phyloP scores from a whole-genome alignment of 2,888 invertebrate species.

The Rhagonycha fulva region DNA sequence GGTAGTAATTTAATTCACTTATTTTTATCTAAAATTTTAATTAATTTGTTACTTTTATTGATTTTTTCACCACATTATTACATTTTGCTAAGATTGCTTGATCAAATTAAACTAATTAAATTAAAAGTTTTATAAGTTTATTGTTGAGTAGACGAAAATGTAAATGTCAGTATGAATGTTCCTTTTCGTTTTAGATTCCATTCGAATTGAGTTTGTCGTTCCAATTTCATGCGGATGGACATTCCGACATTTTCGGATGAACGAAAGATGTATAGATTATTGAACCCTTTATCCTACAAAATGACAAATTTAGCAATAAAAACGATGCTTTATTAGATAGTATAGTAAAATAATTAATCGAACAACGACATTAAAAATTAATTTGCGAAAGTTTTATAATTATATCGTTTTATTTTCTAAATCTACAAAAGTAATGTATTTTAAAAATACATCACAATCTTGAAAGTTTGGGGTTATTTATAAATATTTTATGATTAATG shows the following conservation, averaged over 20 bases:
- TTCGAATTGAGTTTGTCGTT: conserved; percentile 22
- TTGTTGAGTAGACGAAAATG: conserved; percentile 6
- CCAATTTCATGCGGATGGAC: conserved; percentile 28
- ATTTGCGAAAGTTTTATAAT: not conserved
- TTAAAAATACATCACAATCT: not conserved
- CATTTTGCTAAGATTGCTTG: not conserved
- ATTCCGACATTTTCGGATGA: conserved; percentile 21
- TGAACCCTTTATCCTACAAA: not conserved
- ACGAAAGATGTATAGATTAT: conserved; percentile 7
- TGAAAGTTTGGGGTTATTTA: not conserved
- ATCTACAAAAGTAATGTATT: not conserved
- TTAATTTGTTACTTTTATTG: not conserved
- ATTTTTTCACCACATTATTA: not conserved
- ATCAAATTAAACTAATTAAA: not conserved
- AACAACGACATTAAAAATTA: not conserved
- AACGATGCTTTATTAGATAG: not conserved
- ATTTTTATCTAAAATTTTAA: not conserved
- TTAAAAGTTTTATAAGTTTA: not conserved
- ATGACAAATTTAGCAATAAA: not conserved
- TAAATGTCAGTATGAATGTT: conserved; percentile 23
- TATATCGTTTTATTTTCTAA: not conserved
- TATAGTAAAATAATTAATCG: not conserved
- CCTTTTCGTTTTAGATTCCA: conserved; percentile 17
- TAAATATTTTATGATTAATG: not conserved
- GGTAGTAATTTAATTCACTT: not conserved